Evolutionary conservation across 2,888 invertebrate species (phyloP), one percentile per base, ranked within the genome.

Genomic region (Cheilosia vernalis): DNA sequence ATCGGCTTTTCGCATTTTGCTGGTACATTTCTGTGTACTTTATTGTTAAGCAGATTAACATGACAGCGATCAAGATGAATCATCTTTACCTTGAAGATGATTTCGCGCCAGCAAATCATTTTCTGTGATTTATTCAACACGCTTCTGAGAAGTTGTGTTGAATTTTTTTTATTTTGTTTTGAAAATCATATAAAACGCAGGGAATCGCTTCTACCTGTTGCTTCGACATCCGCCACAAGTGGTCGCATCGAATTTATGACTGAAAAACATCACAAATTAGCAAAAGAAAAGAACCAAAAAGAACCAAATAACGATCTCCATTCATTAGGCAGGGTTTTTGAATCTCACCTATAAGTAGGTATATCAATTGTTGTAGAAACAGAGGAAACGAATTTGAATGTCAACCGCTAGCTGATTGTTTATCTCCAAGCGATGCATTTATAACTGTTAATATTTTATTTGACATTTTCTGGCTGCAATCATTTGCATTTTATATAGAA

Each of bases 401-500:
- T 24, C 6, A 64, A 76, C 49, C 17, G 49, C 40, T 67, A 15
- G 27, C 42, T n/a, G 56, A 53, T 77, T 44, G 27, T 47, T 78
- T 55, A 69, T 69, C 60, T n/a, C 27, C 40, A 6, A 44, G 13
- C 17, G 27, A 17, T 73, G 58, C 69, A 70, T 69, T 58, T 63
- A 30, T 30, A 74, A 64, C 74, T 58, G 79, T 69, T 44, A 17
- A 49, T 40, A 51, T 49, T 56, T 51, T 21, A 40, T 73, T 61
- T 80, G 47, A 69, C 63, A 61, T 56, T 64, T 56, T 44, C 58
- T 27, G n/a, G 55, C 44, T 74, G 67, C 69, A 79, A 64, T 69
- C 51, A 78, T 79, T 79, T 79, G 73, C 74, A 79, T 74, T 77
- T 78, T 77, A 61, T 72, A 72, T 76, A 74, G 64, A 66, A 56